A percentile compares a stretch with the other conserved stretches of the same genome.
Evolutionary conservation across 2,113 vertebrate genomes (phyloP).

Genomic region (Danionella cerebrum): DNA sequence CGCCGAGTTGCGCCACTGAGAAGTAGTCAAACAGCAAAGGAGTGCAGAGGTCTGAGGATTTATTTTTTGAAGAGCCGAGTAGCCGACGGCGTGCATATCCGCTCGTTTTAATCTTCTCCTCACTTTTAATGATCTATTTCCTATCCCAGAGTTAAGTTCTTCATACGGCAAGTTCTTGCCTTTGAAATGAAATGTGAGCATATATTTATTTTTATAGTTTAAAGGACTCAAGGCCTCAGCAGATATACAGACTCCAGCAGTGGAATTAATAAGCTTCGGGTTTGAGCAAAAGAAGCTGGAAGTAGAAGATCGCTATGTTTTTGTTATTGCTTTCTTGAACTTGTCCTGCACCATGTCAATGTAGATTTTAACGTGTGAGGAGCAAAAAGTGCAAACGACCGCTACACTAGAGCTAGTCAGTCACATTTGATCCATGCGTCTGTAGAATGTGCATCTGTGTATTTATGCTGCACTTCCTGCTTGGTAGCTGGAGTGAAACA

Average conservation of each 20-base stretch:
- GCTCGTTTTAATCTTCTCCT: slow-evolving; percentile 60
- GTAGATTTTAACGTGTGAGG: too few relatives aligned
- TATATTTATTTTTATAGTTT: slow-evolving; percentile 70
- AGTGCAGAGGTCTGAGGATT: slow-evolving; percentile 43
- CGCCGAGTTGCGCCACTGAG: slow-evolving; percentile 54
- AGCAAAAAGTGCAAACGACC: too few relatives aligned
- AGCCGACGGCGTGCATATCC: slow-evolving; percentile 60
- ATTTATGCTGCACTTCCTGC: too few relatives aligned
- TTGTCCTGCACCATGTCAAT: background rate
- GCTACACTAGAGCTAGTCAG: too few relatives aligned
- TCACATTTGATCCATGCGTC: too few relatives aligned
- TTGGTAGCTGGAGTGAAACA: too few relatives aligned
- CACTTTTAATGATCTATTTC: slow-evolving; percentile 67
- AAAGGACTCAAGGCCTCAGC: slow-evolving; percentile 54
- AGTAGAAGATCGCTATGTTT: slow-evolving; percentile 44
- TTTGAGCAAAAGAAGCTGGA: slow-evolving; percentile 40
- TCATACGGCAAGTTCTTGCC: slow-evolving; percentile 51
- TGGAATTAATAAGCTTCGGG: slow-evolving; percentile 53
- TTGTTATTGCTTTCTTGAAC: background rate
- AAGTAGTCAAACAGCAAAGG: slow-evolving; percentile 60
- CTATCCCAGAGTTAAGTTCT: slow-evolving; percentile 68
- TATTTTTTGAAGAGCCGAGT: slow-evolving; percentile 61
- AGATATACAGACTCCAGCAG: slow-evolving; percentile 58
- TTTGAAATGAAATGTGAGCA: slow-evolving; percentile 71
- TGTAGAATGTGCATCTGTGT: too few relatives aligned